Evolutionary conservation across 2,888 invertebrate species (phyloP).

Genomic region (Athetis lepigone): DNA sequence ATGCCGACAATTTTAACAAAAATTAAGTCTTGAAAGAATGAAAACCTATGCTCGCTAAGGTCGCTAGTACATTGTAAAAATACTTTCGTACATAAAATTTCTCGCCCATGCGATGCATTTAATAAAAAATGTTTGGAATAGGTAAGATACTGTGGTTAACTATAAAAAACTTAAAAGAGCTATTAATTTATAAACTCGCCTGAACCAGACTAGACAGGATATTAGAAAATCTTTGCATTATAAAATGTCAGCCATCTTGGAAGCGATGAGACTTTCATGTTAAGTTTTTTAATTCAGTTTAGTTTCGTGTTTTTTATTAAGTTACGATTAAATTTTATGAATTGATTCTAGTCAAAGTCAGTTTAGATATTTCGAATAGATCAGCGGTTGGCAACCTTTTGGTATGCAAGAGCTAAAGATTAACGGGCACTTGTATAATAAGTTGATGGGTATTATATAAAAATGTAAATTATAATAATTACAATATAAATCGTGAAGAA

Average conservation of each 20-base stretch:
- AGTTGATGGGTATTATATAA: too few relatives aligned
- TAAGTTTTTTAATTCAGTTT: conserved; percentile 9
- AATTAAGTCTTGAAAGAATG: too few relatives aligned
- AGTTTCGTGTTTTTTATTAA: background rate
- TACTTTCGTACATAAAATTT: conserved; percentile 39
- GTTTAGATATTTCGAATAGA: too few relatives aligned
- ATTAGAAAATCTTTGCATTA: conserved; percentile 37
- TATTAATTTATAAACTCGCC: conserved; percentile 36
- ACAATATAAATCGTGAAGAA: too few relatives aligned
- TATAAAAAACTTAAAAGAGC: conserved; percentile 27
- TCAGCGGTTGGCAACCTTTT: too few relatives aligned
- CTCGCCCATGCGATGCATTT: conserved; percentile 1
- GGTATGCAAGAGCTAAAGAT: too few relatives aligned
- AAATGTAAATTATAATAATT: too few relatives aligned
- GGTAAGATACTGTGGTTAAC: conserved; percentile 14
- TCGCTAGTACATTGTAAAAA: conserved; percentile 21
- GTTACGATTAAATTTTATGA: background rate
- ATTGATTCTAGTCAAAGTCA: too few relatives aligned
- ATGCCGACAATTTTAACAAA: too few relatives aligned
- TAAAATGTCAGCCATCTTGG: conserved; percentile 9
- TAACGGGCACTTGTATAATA: too few relatives aligned
- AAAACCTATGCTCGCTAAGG: too few relatives aligned
- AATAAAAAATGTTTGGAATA: conserved; percentile 41
- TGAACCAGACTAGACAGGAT: conserved; percentile 30
- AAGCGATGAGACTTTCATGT: conserved; percentile 5